Percentiles rank a stretch among this genome's conserved stretches.
Evolutionary conservation across 1,140 invertebrate genomes (phyloP).

Genomic region (Drosophila sechellia): DNA sequence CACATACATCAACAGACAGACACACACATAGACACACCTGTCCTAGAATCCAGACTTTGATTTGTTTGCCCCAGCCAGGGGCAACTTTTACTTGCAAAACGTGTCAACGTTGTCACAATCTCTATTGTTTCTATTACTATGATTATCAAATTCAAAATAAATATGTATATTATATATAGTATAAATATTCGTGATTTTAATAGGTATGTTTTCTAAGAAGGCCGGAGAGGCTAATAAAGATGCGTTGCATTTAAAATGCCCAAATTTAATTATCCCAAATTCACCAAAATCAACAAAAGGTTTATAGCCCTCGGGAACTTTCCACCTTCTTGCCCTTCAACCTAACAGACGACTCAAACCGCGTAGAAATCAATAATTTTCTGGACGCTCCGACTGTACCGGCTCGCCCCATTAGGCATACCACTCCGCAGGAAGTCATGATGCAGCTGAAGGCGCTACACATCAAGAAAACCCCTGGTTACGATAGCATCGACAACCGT

Average conservation of each 20-base stretch:
- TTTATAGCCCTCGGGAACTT: conserved; percentile 14
- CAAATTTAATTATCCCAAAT: conserved; percentile 20
- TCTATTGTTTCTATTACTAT: conserved; percentile 11
- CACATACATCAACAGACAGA: not conserved
- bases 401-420: no score
- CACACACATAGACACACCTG: conserved; percentile 32
- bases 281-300: not conserved
- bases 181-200: no score
- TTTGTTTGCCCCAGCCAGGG: conserved; percentile 49
- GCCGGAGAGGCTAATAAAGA: not conserved
- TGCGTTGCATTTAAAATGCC: conserved; percentile 9
- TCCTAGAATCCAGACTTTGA: conserved; percentile 39
- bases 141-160: not conserved
- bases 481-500: no score
- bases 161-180: no score
- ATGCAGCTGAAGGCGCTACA: no score
- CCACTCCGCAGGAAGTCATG: no score
- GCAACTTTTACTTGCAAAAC: conserved; percentile 63
- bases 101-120: conserved; percentile 22
- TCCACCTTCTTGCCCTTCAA: no score
- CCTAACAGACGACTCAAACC: no score
- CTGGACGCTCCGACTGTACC: no score
- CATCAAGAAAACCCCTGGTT: no score
- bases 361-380: no score
- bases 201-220: no score